Conservation (phyloP, 2,113 vertebrate species). For the Diadophis punctatus region DNA sequence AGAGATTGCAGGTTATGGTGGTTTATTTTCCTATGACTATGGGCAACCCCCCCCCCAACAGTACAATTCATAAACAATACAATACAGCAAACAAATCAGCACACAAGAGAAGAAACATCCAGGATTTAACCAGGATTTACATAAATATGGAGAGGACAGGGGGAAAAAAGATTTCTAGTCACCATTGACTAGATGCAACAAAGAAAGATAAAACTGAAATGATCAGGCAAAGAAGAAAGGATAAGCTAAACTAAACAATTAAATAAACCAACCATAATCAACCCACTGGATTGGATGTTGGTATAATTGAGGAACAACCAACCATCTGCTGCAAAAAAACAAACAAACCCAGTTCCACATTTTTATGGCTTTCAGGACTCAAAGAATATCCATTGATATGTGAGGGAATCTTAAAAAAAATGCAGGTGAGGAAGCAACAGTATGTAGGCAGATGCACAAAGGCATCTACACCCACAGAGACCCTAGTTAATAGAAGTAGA, state of each 20-base stretch:
- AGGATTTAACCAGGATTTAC: neutral
- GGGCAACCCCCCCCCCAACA: neutral
- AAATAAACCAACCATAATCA: neutral
- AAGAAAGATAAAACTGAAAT: neutral
- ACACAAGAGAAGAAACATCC: neutral
- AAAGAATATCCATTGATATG: neutral
- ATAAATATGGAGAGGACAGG: neutral
- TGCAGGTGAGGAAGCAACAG: neutral
- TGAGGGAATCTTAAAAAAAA: neutral
- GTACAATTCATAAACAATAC: neutral
- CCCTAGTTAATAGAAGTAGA: neutral
- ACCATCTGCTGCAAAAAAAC: neutral
- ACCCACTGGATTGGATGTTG: neutral
- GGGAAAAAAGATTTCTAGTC: neutral
- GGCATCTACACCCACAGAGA: neutral
- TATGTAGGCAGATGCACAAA: neutral
- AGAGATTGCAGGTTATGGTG: neutral
- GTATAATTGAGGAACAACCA: neutral
- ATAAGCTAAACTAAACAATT: neutral
- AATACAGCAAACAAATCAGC: neutral
- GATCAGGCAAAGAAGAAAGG: neutral
- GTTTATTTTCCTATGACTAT: conserved; percentile 6
- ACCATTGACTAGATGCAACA: neutral
- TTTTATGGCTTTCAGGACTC: neutral
- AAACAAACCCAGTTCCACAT: neutral